Percentiles rank a stretch among this genome's conserved stretches.
Evolutionary conservation across 2,888 invertebrate species (phyloP).

Genomic region (Conomelus anceps): DNA sequence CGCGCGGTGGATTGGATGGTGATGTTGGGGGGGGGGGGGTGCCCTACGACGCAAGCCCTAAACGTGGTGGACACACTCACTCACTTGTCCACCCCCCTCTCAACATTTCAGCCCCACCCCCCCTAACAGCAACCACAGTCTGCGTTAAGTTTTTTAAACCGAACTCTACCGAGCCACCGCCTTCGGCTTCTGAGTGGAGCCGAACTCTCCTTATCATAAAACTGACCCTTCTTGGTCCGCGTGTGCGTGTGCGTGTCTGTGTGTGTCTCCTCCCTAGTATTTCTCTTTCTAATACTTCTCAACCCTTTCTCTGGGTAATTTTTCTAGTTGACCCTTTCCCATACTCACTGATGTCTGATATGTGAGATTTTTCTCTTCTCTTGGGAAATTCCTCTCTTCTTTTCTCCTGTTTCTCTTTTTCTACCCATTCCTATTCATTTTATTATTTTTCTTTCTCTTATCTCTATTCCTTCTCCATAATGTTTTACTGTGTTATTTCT

Average conservation of each 20-base stretch:
- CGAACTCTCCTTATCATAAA: conserved; percentile 27
- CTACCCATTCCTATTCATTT: no score
- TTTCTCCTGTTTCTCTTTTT: no score
- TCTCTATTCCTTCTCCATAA: no score
- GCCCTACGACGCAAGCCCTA: conserved; percentile 31
- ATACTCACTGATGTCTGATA: no score
- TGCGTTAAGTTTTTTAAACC: conserved; percentile 37
- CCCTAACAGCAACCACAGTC: conserved; percentile 36
- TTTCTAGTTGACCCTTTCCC: no score
- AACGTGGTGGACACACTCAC: conserved; percentile 40
- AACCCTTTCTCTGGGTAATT: no score
- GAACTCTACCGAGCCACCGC: conserved; percentile 23
- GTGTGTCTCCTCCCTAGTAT: neutral
- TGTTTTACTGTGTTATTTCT: no score
- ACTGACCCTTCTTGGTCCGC: conserved; percentile 25
- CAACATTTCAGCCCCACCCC: conserved; percentile 25
- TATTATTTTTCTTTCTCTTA: no score
- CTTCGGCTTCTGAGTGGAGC: conserved; percentile 11
- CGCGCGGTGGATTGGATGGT: conserved; percentile 28
- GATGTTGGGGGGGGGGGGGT: conserved; percentile 16
- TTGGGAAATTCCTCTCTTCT: no score
- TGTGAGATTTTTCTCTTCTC: no score
- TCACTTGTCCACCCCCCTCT: neutral
- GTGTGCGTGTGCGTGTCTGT: neutral
- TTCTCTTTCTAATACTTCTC: neutral